Conservation (phyloP, 2,797 vertebrate genomes). For the Pipistrellus pygmaeus region DNA sequence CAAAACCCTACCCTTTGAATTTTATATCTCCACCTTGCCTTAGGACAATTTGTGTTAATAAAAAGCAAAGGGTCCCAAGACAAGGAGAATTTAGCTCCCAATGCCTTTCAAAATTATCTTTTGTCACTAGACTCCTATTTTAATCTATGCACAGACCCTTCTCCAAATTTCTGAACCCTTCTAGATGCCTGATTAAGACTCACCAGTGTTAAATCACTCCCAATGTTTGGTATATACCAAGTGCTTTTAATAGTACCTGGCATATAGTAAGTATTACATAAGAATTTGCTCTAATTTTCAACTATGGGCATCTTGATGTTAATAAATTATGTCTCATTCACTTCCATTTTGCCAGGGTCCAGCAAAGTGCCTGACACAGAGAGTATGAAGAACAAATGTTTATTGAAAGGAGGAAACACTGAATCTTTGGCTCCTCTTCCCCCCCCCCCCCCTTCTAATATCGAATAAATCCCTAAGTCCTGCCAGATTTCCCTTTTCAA, state of each 20-base stretch:
- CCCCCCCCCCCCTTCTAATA: not conserved
- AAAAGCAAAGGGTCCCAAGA: too few relatives aligned
- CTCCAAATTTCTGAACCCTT: too few relatives aligned
- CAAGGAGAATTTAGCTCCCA: too few relatives aligned
- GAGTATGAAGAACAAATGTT: not conserved
- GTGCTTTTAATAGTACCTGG: not conserved
- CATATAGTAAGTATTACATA: not conserved
- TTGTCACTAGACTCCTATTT: too few relatives aligned
- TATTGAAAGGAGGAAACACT: not conserved
- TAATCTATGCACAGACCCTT: too few relatives aligned
- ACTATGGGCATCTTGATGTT: not conserved
- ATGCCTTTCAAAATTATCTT: too few relatives aligned
- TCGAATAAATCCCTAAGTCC: not conserved
- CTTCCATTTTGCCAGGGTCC: not conserved
- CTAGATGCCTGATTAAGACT: too few relatives aligned
- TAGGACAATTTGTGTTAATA: too few relatives aligned
- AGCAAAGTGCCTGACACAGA: not conserved
- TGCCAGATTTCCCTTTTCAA: not conserved
- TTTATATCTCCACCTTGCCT: too few relatives aligned
- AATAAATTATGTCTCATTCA: not conserved
- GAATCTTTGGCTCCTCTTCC: not conserved
- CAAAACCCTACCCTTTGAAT: too few relatives aligned
- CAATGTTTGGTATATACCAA: not conserved
- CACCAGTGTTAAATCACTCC: too few relatives aligned
- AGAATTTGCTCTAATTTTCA: not conserved